Evolutionary conservation across 2,797 vertebrate genomes (phyloP).

Genomic region (Avahi laniger): DNA sequence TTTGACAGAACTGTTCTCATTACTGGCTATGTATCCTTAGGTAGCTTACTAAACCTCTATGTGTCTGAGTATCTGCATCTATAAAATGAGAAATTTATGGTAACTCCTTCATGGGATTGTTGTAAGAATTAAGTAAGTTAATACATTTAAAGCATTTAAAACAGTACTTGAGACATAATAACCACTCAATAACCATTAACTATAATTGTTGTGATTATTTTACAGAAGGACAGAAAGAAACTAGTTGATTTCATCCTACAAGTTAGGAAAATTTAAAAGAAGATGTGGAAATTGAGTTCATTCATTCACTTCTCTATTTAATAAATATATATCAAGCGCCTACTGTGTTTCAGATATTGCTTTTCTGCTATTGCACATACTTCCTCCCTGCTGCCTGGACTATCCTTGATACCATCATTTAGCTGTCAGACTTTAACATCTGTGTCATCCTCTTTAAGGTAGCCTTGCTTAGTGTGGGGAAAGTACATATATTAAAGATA

Average conservation of each 20-base stretch:
- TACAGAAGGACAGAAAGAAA: not conserved
- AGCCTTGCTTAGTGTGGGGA: not conserved
- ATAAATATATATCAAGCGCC: not conserved
- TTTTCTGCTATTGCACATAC: not conserved
- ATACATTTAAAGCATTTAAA: not conserved
- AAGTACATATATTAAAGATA: not conserved
- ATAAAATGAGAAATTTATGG: not conserved
- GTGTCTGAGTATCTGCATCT: not conserved
- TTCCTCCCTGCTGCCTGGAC: not conserved
- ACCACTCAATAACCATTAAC: not conserved
- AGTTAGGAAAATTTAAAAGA: not conserved
- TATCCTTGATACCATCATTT: not conserved
- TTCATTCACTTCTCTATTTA: not conserved
- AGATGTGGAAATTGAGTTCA: not conserved
- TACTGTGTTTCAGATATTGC: not conserved
- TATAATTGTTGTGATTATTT: not conserved
- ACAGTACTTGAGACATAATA: not conserved
- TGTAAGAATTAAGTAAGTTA: not conserved
- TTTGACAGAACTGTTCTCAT: not conserved
- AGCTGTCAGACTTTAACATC: not conserved
- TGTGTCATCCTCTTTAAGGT: not conserved
- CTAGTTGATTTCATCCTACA: not conserved
- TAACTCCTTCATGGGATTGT: not conserved
- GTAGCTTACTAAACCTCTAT: not conserved
- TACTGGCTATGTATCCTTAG: not conserved